A percentile compares a stretch with the other conserved stretches of the same genome.
These are phyloP conservation scores for Ceryle rudis DNA, from an alignment of 2,797 vertebrate genomes.

Conservation along the genomic window DNA sequence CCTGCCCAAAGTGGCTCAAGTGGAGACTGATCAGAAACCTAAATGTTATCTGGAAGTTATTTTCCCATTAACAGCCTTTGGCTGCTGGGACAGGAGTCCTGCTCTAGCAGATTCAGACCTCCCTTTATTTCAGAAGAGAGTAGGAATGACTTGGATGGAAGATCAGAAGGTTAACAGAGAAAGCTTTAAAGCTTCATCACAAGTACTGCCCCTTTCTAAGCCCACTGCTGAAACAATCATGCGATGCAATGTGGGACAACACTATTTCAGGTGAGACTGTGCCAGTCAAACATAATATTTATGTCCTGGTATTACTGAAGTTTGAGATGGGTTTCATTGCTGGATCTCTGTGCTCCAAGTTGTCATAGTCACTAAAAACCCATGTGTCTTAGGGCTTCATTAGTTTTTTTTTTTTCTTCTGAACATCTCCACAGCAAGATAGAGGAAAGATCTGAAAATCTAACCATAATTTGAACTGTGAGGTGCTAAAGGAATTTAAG, in stretches of 20 bases:
- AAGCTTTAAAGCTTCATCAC: background rate
- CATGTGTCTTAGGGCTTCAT: background rate
- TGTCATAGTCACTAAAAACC: background rate
- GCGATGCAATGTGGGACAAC: background rate
- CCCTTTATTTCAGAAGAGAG: background rate
- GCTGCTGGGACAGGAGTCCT: background rate
- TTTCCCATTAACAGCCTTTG: background rate
- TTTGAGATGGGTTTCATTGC: background rate
- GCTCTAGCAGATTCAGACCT: fast-evolving
- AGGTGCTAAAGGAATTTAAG: background rate
- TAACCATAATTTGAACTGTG: background rate
- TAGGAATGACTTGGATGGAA: background rate
- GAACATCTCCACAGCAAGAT: background rate
- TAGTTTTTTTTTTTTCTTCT: background rate
- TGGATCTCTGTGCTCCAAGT: background rate
- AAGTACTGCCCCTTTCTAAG: background rate
- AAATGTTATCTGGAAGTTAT: background rate
- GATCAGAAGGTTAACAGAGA: background rate
- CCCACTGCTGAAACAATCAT: background rate
- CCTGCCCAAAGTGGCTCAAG: background rate
- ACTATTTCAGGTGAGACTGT: background rate
- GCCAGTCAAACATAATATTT: background rate
- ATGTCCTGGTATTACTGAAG: background rate
- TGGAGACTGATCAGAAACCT: background rate
- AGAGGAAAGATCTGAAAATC: background rate